Evolutionary conservation across 35 echinoderm and acorn worm species (phyloP).

Genomic region (Anneissia japonica): DNA sequence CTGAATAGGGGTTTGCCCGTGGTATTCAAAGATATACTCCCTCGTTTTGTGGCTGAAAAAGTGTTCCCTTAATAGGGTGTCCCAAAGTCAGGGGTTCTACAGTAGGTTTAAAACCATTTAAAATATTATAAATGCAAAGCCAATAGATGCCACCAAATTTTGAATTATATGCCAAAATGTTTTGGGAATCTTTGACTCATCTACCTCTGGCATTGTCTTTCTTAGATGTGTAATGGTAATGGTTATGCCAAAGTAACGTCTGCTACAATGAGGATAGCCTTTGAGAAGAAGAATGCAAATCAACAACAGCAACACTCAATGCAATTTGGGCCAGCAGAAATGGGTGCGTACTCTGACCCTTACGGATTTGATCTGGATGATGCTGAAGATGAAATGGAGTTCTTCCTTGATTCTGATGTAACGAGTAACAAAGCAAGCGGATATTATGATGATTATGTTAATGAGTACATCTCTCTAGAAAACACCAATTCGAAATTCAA

Average conservation of each 20-base stretch:
- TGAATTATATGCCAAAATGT: no score
- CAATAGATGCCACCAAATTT: no score
- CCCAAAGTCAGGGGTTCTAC: no score
- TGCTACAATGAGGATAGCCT: slow-evolving; percentile 27
- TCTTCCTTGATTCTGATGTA: background rate
- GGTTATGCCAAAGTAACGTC: slow-evolving; percentile 18
- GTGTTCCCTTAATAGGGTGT: no score
- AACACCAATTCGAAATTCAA: no score
- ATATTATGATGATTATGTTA: background rate
- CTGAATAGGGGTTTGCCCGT: no score
- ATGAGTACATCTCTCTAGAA: no score
- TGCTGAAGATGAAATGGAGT: background rate
- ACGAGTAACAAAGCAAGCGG: background rate
- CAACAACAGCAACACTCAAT: background rate
- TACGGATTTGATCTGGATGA: background rate
- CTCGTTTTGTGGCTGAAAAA: no score
- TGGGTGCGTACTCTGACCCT: background rate
- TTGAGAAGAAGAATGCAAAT: background rate
- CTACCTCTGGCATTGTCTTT: background rate
- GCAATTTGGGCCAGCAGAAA: background rate
- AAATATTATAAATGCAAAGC: no score
- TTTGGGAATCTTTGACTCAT: no score
- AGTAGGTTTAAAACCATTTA: no score
- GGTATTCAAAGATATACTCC: no score
- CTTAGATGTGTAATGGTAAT: slow-evolving; percentile 49